Conservation (phyloP, 2,888 invertebrate genomes). For the Eilema griseolum region DNA sequence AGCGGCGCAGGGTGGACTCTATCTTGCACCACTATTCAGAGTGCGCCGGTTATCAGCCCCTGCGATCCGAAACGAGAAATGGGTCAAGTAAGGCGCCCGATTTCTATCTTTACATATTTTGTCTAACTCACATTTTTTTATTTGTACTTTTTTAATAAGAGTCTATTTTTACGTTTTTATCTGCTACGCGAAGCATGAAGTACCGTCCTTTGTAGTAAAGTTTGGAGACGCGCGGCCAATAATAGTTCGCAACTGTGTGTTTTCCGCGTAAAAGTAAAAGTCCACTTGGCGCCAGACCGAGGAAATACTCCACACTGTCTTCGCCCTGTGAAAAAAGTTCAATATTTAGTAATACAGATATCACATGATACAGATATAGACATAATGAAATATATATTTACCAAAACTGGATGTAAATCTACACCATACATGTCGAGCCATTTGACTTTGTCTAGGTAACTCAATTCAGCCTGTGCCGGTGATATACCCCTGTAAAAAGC, state of each 20-base stretch:
- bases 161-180: conserved; percentile 94
- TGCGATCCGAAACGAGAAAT: conserved; percentile 71
- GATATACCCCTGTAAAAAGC: conserved; percentile 91
- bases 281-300: conserved; percentile 98
- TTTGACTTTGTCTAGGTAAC: conserved; percentile 98
- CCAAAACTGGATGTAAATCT: conserved; percentile 98
- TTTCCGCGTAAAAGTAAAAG: conserved; percentile 97
- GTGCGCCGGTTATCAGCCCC: conserved; percentile 66
- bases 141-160: conserved; percentile 35
- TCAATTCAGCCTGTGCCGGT: conserved; percentile 97
- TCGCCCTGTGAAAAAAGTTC: conserved; percentile 90
- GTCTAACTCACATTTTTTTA: conserved; percentile 39
- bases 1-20: conserved; percentile 77
- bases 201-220: conserved; percentile 98
- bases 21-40: conserved; percentile 81
- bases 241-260: conserved; percentile 98
- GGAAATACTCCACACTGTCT: conserved; percentile 98
- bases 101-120: conserved; percentile 69
- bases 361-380: conserved; percentile 7
- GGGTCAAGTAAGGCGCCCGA: conserved; percentile 73
- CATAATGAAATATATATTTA: conserved; percentile 77
- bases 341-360: conserved; percentile 17
- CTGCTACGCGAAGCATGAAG: conserved; percentile 98
- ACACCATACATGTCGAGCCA: conserved; percentile 99
- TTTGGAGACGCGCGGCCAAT: conserved; percentile 99